A percentile compares a stretch with the other conserved stretches of the same genome.
Conservation (phyloP, 2,113 vertebrate genomes). For the Zootoca vivipara region DNA sequence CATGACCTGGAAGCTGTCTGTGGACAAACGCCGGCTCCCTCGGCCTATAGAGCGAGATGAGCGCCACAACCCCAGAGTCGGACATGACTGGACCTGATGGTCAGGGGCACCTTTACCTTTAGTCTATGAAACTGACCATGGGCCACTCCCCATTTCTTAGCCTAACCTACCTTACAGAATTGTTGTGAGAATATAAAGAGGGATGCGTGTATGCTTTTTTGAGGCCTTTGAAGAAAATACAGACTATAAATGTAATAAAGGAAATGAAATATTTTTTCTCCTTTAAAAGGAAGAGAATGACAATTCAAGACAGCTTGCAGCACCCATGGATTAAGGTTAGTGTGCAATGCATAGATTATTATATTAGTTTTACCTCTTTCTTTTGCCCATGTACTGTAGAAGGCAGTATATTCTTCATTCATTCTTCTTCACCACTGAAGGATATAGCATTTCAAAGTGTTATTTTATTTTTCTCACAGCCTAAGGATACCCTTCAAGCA, state of each 20-base stretch:
- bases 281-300: slow-evolving; percentile 92
- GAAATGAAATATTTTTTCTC: neutral
- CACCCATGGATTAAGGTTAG: slow-evolving; percentile 98
- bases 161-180: neutral
- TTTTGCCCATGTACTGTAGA: neutral
- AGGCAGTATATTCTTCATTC: neutral
- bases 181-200: neutral
- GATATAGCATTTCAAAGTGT: slow-evolving; percentile 7
- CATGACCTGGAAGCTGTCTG: too few relatives aligned
- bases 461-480: slow-evolving; percentile 73
- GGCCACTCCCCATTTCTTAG: too few relatives aligned
- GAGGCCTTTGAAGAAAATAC: neutral
- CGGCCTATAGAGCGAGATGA: too few relatives aligned
- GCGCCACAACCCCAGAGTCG: too few relatives aligned
- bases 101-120: too few relatives aligned
- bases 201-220: neutral
- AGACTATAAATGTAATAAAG: neutral
- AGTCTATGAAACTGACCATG: neutral
- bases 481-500: slow-evolving; percentile 95
- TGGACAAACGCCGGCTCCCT: too few relatives aligned
- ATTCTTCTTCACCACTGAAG: neutral
- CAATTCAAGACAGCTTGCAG: slow-evolving; percentile 92
- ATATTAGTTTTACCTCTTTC: neutral
- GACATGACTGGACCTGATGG: too few relatives aligned
- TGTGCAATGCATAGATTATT: neutral